A percentile compares a stretch with the other conserved stretches of the same genome.
Conservation (phyloP, 2,797 vertebrate species). For the Liparis tanakae region DNA sequence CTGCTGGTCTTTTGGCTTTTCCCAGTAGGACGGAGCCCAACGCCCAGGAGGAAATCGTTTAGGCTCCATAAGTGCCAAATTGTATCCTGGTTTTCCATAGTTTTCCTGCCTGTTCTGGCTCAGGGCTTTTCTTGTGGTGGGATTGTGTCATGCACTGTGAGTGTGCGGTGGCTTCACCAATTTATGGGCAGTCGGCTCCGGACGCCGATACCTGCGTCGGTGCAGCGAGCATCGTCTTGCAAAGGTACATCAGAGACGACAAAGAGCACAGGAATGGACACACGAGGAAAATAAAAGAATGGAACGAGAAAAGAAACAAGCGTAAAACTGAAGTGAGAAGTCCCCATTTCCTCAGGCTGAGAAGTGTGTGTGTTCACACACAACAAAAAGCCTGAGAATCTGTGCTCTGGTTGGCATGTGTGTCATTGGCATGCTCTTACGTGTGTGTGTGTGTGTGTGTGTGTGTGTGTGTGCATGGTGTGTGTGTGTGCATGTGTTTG, state of each 20-base stretch:
- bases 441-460: constrained; percentile 26
- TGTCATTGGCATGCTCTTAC: constrained; percentile 47
- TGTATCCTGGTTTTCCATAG: constrained; percentile 99
- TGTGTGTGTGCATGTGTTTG: constrained; percentile 31
- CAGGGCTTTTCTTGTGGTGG: constrained; percentile 89
- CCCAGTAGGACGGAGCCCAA: constrained; percentile 94
- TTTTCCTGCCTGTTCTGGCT: constrained; percentile 91
- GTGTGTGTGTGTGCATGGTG: constrained; percentile 44
- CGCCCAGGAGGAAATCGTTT: constrained; percentile 99
- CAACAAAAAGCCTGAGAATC: constrained; percentile 40
- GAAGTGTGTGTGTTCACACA: constrained; percentile 33
- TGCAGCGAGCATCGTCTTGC: background rate
- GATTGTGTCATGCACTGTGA: constrained; percentile 61
- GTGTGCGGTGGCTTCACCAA: constrained; percentile 25
- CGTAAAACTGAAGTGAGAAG: constrained; percentile 37
- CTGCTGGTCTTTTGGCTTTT: constrained; percentile 87
- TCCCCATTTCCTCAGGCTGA: constrained; percentile 42
- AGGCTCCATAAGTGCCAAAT: constrained; percentile 99
- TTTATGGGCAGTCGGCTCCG: constrained; percentile 3
- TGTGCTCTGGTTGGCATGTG: constrained; percentile 39
- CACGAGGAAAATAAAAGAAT: background rate
- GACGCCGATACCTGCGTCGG: constrained; percentile 16
- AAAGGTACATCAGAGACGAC: background rate
- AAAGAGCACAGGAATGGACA: background rate
- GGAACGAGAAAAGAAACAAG: constrained; percentile 6